Evolutionary conservation across 2,797 vertebrate species (phyloP).

Genomic region (Tokudaia tokunoshimensis): DNA sequence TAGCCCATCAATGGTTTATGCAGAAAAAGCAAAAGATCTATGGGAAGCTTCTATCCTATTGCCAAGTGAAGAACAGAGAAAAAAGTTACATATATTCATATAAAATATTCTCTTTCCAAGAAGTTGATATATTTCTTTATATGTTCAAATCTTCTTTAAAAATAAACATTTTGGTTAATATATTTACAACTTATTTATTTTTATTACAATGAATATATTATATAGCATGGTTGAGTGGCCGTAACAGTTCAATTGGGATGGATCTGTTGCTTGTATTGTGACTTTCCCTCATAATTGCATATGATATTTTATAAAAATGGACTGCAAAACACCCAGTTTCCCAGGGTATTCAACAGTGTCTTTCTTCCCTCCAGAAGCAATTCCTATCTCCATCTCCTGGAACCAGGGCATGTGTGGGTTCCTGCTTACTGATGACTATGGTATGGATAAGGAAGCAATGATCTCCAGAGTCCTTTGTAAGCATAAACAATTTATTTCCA

Average conservation of each 20-base stretch:
- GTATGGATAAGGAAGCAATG: rapidly evolving
- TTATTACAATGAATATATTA: background rate
- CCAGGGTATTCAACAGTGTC: background rate
- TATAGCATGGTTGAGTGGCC: background rate
- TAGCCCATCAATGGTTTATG: background rate
- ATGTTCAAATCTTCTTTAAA: background rate
- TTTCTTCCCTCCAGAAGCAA: background rate
- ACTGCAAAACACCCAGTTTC: background rate
- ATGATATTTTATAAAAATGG: background rate
- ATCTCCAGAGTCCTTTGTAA: background rate
- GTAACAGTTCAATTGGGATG: no score
- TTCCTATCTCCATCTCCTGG: background rate
- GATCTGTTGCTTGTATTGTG: background rate
- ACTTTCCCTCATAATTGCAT: background rate
- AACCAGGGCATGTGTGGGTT: no score
- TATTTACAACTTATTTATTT: background rate
- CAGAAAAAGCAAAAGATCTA: background rate
- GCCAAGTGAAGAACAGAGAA: background rate
- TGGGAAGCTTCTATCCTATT: background rate
- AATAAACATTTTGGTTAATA: background rate
- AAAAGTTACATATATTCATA: background rate
- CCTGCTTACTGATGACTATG: rapidly evolving
- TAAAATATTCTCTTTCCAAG: background rate
- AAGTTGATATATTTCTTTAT: background rate
- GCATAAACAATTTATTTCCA: background rate